phyloP scores from a whole-genome alignment of 2,797 vertebrate genomes.

The Adrianichthys oophorus region DNA sequence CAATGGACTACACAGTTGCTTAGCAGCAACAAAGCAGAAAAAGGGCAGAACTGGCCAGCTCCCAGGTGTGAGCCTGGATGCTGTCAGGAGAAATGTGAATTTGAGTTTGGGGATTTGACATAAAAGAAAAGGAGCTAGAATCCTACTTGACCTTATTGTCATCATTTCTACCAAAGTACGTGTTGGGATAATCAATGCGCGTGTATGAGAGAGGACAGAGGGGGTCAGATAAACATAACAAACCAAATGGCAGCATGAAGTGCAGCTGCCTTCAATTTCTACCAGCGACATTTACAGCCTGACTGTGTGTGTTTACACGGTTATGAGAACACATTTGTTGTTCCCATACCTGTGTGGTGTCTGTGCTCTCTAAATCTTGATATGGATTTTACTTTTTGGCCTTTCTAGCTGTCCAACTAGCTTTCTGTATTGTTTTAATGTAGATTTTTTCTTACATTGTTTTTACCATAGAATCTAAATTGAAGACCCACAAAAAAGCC shows the following conservation, averaged over 20 bases:
- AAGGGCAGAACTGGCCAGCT: constrained; percentile 17
- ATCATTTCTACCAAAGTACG: constrained; percentile 32
- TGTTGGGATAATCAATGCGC: constrained; percentile 60
- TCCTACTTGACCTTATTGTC: constrained; percentile 14
- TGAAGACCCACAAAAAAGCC: no score
- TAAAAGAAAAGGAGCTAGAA: not conserved
- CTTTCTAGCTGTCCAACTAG: no score
- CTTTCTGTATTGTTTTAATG: no score
- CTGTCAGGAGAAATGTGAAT: constrained; percentile 3
- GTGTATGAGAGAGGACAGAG: constrained; percentile 28
- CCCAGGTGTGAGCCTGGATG: constrained; percentile 25
- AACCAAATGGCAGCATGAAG: constrained; percentile 62
- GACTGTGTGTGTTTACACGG: constrained; percentile 8
- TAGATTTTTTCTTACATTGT: no score
- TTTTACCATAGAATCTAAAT: no score
- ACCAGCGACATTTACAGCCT: constrained; percentile 19
- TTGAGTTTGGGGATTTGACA: not conserved
- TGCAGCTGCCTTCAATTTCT: constrained; percentile 63
- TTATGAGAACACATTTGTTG: not conserved
- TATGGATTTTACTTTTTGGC: not conserved
- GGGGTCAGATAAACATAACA: constrained; percentile 65
- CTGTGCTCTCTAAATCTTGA: constrained; percentile 3
- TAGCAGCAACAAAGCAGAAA: constrained; percentile 30
- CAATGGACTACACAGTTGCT: constrained; percentile 29
- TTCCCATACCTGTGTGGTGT: constrained; percentile 2